These are phyloP conservation scores for Dryobates pubescens DNA, from an alignment of 2,797 vertebrate genomes.

Conservation along the genomic window DNA sequence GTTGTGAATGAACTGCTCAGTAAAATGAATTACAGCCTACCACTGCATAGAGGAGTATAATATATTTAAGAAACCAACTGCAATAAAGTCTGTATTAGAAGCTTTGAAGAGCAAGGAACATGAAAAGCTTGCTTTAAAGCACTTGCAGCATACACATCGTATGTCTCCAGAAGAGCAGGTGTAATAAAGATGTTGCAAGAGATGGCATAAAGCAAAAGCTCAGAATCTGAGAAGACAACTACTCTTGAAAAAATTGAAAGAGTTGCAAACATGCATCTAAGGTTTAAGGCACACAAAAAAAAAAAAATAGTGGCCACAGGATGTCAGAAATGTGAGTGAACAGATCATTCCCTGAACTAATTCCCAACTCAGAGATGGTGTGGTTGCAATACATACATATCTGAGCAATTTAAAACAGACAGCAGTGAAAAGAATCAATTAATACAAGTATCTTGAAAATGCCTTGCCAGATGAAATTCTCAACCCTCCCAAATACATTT, in stretches of 20 bases:
- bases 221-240: neutral
- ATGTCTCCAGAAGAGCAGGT: neutral
- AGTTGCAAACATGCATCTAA: neutral
- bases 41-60: neutral
- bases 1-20: neutral
- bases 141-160: neutral
- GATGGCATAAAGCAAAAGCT: conserved; percentile 18
- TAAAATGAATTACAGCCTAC: neutral
- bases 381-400: neutral
- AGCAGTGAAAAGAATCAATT: conserved; percentile 13
- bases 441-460: neutral
- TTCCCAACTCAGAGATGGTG: neutral
- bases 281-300: neutral
- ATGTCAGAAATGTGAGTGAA: neutral
- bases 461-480: neutral
- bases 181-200: neutral
- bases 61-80: conserved; percentile 13
- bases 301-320: neutral
- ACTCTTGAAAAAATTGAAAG: conserved; percentile 4
- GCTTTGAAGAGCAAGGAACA: conserved; percentile 8
- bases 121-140: conserved; percentile 42
- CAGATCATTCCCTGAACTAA: neutral
- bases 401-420: neutral
- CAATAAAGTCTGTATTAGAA: conserved; percentile 19
- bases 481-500: neutral